Evolutionary conservation across 2,888 invertebrate species (phyloP), one percentile per base, ranked within the genome.

Genomic region (Anthophora plumipes): DNA sequence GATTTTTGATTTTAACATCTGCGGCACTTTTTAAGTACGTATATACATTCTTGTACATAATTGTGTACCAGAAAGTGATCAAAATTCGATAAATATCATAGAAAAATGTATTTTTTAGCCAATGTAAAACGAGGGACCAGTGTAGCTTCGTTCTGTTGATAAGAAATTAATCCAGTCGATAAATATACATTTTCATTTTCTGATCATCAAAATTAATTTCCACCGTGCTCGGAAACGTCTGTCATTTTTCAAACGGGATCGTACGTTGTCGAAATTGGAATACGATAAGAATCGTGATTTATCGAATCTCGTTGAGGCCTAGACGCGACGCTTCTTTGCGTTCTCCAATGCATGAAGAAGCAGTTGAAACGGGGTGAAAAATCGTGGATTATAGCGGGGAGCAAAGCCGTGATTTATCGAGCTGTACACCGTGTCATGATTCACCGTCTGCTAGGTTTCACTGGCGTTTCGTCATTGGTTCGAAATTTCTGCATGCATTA

Each of bases 341-440:
- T 25, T 83, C 64, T 55, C 48, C 59, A 50, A 59, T 80, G 64
- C 39, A 75, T 41, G 59, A 70, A 79, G 60, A 72, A 80, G 54
- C 61, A 52, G 66, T 61, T 67, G 61, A 80, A 61, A 67, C 71
- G 67, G 57, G 22, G 54, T 72, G 72, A 80, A 80, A 80, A 80
- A 80, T 80, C 37, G 57, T 14, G 31, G 67, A 80, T 80, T 39
- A 67, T 57, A 66, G 48, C 22, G 20, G 12, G n/a, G 37, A 52
- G 64, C 25, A 63, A 54, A 80, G 48, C 46, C 17, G 54, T 80
- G 71, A 79, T 79, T 79, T 79, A 79, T 79, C 64, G 64, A 60
- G 39, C 25, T n/a, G 22, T 37, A 52, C 55, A 57, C 43, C 59
- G 20, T n/a, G n/a, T 75, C 64, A 61, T 77, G 77, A 68, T 77